These are phyloP conservation scores for Rhynchonycteris naso DNA, from an alignment of 2,797 vertebrate species.

Conservation along the genomic window DNA sequence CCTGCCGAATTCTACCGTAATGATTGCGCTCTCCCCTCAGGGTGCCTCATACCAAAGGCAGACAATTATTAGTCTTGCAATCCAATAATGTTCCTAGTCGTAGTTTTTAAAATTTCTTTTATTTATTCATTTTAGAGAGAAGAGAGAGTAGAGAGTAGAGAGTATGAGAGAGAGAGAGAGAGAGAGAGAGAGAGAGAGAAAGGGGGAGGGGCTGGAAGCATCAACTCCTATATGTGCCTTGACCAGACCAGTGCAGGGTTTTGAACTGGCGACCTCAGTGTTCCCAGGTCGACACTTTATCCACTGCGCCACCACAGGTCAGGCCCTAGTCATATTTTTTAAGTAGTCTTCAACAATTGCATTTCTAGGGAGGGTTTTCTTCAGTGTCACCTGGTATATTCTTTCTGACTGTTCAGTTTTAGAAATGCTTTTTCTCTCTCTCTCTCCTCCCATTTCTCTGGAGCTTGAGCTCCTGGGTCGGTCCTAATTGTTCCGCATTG, in stretches of 20 bases:
- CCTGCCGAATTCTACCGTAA: neutral
- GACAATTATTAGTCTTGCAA: neutral
- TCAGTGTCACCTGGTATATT: neutral
- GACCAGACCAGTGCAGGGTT: too few relatives aligned
- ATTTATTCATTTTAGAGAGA: too few relatives aligned
- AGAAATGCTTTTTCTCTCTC: neutral
- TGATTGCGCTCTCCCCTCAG: neutral
- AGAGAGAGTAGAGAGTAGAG: too few relatives aligned
- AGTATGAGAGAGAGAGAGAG: too few relatives aligned
- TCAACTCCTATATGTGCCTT: too few relatives aligned
- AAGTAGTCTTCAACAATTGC: neutral
- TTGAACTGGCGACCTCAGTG: too few relatives aligned
- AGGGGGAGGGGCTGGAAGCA: too few relatives aligned
- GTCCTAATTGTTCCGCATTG: neutral
- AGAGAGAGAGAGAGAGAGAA: too few relatives aligned
- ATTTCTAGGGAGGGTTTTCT: neutral
- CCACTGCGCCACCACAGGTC: too few relatives aligned
- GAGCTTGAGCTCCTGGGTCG: neutral
- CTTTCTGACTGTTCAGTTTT: neutral
- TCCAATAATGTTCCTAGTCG: neutral
- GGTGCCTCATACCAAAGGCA: neutral
- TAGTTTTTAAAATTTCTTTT: constrained; percentile 26
- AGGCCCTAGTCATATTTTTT: neutral
- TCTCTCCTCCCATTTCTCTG: neutral
- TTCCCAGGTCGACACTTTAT: too few relatives aligned